A percentile compares a stretch with the other conserved stretches of the same genome.
phyloP scores from a whole-genome alignment of 2,797 vertebrate species.

The Eleutherodactylus coqui region DNA sequence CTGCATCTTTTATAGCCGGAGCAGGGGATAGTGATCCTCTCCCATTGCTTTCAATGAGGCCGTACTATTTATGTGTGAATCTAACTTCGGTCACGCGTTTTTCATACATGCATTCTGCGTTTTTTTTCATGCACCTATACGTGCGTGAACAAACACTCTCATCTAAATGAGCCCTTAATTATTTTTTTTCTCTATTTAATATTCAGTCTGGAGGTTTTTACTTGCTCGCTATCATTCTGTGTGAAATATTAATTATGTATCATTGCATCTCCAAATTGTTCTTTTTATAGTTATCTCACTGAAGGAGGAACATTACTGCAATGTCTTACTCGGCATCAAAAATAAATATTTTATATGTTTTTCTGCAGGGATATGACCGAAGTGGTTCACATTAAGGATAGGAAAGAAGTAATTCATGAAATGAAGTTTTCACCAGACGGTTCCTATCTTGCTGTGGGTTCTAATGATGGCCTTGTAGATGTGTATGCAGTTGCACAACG shows the following conservation, averaged over 20 bases:
- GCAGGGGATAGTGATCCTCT: no score
- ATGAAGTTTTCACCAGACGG: conserved; percentile 96
- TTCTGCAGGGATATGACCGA: conserved; percentile 93
- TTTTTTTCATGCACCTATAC: no score
- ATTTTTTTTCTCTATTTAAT: neutral
- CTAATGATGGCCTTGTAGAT: conserved; percentile 91
- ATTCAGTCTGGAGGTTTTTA: neutral
- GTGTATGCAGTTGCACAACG: conserved; percentile 90
- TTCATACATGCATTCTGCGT: no score
- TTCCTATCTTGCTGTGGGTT: conserved; percentile 90
- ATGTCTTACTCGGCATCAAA: neutral
- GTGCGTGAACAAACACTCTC: no score
- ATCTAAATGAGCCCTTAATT: no score
- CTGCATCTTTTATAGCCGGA: no score
- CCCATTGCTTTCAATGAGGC: no score
- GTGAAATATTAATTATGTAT: neutral
- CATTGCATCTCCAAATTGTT: neutral
- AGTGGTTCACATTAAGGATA: conserved; percentile 96
- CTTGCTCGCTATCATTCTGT: neutral
- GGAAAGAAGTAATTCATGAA: conserved; percentile 96
- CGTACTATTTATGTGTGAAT: no score
- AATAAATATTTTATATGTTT: neutral
- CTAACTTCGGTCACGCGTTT: no score
- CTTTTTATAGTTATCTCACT: neutral
- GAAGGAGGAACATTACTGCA: neutral